Evolutionary conservation across 2,888 invertebrate species (phyloP), one percentile per base, ranked within the genome.

Genomic region (Nephrotoma guestfalica): DNA sequence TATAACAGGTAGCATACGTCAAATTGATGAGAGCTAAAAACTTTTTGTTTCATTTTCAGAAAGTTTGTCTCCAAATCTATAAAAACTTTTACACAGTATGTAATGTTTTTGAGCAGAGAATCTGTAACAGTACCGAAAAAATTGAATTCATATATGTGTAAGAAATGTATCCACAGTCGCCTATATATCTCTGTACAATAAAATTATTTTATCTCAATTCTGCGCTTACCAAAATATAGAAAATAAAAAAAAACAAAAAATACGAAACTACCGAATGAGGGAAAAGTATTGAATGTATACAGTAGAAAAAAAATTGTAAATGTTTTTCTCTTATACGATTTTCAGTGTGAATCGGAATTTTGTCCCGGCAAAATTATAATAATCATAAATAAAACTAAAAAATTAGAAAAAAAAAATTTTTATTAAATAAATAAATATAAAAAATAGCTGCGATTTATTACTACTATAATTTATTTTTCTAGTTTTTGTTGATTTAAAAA

Each of bases 321-420:
- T 71, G 30, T 84, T 84, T 84, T 84, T 84, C 42, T 84, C 42
- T 84, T 84, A 1, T 9, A 41, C 42, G 13, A 41, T 84, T 41
- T 41, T 84, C 42, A 84, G 84, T 84, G 84, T 84, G 84, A 40
- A 84, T 84, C 84, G 84, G 84, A 84, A 84, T 84, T 71, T 84
- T 84, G 84, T 41, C 84, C 84, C 84, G 84, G 84, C 41, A 41
- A 42, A 84, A 15, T 84, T n/a, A 84, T 84, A 84, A 42, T 15
- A 41, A 41, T 84, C 84, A 84, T 42, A 84, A 84, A 84, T 71
- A 30, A 30, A 30, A 71, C n/a, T 15, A 15, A 51, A 51, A 15
- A 51, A n/a, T n/a, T 30, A 30, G n/a, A 71, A 9, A 71, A 71
- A 71, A 51, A 30, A 71, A 18, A 71, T 71, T 30, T 30, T 30